Evolutionary conservation across 2,113 vertebrate genomes (phyloP), one percentile per base, ranked within the genome.

Genomic region (Saccopteryx leptura): DNA sequence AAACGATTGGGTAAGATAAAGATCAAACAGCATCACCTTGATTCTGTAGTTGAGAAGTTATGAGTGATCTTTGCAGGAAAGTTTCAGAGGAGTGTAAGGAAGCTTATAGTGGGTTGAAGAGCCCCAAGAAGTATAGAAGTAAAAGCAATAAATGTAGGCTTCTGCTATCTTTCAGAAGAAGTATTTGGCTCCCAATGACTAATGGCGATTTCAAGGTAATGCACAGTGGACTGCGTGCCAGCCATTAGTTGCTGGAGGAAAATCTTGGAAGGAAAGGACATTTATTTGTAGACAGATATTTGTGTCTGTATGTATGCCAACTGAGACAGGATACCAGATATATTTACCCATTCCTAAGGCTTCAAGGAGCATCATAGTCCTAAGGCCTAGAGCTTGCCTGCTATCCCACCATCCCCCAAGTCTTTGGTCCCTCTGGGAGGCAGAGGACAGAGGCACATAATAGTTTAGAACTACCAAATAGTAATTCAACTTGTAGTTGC

Each of bases 381-480:
- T 58, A 33, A 72, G 66, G 60, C 65, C 31, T 65, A 75, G 26
- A 82, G 19, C 28, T 93, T 74, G 18, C 72, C 46, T 91, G 11
- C 39, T 68, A n/a, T 10, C 1, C 39, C 21, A 50, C 23, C 23
- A 63, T 39, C 39, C 28, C 91, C 66, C 39, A 39, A 91, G 21
- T 87, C 48, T 31, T 92, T 75, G 24, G 6, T 65, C 72, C 50
- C 26, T 88, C 24, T 50, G 23, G 17, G 15, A 91, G 12, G 24
- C 56, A 76, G 68, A 31, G 63, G 9, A 93, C 84, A 94, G 65
- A 80, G 56, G 48, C 65, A 91, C 46, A 24, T 69, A 78, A 85
- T 10, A 95, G 39, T 91, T 89, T 71, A 91, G n/a, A 33, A 60
- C 4, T 88, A 83, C 48, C 54, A 94, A 85, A 61, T 81, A 61